Evolutionary conservation across 2,888 invertebrate species (phyloP).

Genomic region (Acrocyrtus sp.): DNA sequence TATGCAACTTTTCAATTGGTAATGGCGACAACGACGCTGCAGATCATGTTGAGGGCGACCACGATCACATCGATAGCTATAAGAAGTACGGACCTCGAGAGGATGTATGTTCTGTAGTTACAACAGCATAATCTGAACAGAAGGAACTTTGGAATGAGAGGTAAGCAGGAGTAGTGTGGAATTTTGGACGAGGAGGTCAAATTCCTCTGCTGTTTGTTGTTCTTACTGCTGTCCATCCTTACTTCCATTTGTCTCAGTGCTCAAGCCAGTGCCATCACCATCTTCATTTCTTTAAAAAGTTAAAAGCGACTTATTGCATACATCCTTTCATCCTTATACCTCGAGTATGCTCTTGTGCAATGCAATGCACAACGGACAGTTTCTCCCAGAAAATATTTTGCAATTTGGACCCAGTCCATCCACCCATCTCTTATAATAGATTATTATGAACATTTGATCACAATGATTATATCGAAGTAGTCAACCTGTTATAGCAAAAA

Average conservation of each 20-base stretch:
- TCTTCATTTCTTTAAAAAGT: constrained; percentile 3
- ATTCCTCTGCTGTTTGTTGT: constrained; percentile 54
- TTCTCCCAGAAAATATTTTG: too few relatives aligned
- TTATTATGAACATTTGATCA: too few relatives aligned
- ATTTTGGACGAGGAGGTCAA: constrained; percentile 58
- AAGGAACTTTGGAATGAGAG: constrained; percentile 58
- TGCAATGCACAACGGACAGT: too few relatives aligned
- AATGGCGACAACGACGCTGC: neutral
- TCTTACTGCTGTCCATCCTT: constrained; percentile 5
- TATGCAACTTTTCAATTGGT: neutral
- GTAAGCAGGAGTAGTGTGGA: constrained; percentile 57
- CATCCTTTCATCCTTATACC: too few relatives aligned
- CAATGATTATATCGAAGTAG: too few relatives aligned
- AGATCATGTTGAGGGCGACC: neutral
- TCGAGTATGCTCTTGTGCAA: too few relatives aligned
- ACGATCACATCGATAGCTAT: neutral
- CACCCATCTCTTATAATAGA: too few relatives aligned
- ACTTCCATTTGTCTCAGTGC: constrained; percentile 27
- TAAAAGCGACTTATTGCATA: too few relatives aligned
- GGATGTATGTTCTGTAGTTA: too few relatives aligned
- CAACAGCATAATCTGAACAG: neutral
- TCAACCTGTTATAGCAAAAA: too few relatives aligned
- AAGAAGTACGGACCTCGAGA: neutral
- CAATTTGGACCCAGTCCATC: too few relatives aligned
- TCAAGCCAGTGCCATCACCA: constrained; percentile 13